Base-by-base conservation (phyloP, 2,888 invertebrate species). In the Coenonympha arcania region DNA sequence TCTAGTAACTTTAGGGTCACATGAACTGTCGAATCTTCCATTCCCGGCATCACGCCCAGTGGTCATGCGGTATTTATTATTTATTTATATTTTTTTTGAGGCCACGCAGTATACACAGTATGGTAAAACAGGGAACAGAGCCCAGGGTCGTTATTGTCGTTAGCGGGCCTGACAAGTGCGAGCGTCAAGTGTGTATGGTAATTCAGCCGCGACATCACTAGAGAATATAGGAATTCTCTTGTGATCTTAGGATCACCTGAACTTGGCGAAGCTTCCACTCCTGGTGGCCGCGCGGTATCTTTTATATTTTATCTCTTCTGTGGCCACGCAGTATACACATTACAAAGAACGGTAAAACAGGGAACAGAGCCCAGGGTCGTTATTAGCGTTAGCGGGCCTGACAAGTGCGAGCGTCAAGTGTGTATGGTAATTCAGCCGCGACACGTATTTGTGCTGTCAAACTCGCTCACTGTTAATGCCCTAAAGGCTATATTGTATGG, bases 131-230 rank as follows among this genome's bases (percentile, higher is more conserved):
- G 28, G 15, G 37, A 48, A 11, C 24, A 22, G 37, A 43, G 33
- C 28, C 22, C n/a, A 22, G 33, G 28, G 33, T 16, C 56, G 53
- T 66, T 68, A 68, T 67, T 71, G 62, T 63, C 63, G 56, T 67
- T 71, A 62, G 64, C 63, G 56, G 55, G 51, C 64, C 62, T 66
- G 69, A 69, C 71, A 72, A 73, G 71, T 72, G 72, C 67, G 67
- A 61, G 65, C 71, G 75, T 67, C 78, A 76, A 76, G 76, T 72
- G 73, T 72, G 73, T 77, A 82, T 80, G 79, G 76, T 79, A 81
- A 83, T 82, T 75, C 68, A 54, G 60, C 71, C 71, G 62, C 76
- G 71, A 75, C 77, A 73, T n/a, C n/a, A n/a, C n/a, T n/a, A n/a
- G n/a, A n/a, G n/a, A n/a, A n/a, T n/a, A n/a, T n/a, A n/a, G n/a